Evolutionary conservation across 2,888 invertebrate genomes (phyloP).

Genomic region (Panzeria rudis): DNA sequence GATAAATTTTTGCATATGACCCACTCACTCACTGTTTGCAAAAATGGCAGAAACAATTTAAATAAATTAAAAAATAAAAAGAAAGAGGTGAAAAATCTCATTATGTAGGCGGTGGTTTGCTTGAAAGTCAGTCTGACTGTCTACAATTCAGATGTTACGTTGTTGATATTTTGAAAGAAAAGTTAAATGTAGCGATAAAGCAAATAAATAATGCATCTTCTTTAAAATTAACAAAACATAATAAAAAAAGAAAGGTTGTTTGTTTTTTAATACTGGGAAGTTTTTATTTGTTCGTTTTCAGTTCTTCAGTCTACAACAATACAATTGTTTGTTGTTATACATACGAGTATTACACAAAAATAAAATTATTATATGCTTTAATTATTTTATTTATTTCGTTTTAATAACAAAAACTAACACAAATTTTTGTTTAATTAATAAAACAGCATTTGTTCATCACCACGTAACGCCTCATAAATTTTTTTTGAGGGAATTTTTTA

Average conservation of each 20-base stretch:
- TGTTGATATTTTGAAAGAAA: conserved; percentile 10
- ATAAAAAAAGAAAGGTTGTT: conserved; percentile 36
- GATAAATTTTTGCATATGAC: conserved; percentile 60
- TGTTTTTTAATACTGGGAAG: conserved; percentile 38
- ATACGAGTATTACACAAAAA: conserved; percentile 12
- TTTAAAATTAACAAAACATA: neutral
- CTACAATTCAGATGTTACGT: conserved; percentile 35
- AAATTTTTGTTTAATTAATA: conserved; percentile 51
- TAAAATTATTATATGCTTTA: conserved; percentile 4
- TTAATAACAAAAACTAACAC: conserved; percentile 24
- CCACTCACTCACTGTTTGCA: conserved; percentile 30
- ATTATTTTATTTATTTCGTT: conserved; percentile 23
- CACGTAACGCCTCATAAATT: conserved; percentile 65
- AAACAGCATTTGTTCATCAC: conserved; percentile 52
- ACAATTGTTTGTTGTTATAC: conserved; percentile 1
- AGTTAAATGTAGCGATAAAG: conserved; percentile 1
- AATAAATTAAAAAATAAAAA: conserved; percentile 8
- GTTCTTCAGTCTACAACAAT: conserved; percentile 16
- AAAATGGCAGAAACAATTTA: conserved; percentile 7
- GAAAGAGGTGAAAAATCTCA: conserved; percentile 46
- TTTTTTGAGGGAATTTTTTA: conserved; percentile 39
- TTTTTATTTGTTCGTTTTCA: neutral
- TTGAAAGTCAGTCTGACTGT: conserved; percentile 4
- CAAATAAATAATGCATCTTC: conserved; percentile 15
- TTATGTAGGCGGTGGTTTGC: conserved; percentile 25